phyloP scores from a whole-genome alignment of 2,797 vertebrate genomes.

The Labroides dimidiatus region DNA sequence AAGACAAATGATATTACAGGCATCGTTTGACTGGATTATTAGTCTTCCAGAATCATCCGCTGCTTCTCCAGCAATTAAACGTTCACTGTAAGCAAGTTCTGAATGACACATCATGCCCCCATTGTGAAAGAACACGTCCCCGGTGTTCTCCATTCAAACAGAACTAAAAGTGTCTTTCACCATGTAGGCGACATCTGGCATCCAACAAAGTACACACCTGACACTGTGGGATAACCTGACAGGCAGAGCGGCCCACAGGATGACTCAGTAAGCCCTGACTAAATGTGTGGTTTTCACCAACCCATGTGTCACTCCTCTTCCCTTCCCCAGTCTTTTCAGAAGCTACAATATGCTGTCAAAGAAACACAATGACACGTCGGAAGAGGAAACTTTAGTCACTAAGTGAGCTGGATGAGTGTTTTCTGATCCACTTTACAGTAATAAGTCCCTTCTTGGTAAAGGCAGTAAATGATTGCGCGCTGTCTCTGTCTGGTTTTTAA shows the following conservation, averaged over 20 bases:
- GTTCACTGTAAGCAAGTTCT: constrained; percentile 23
- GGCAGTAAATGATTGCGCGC: constrained; percentile 46
- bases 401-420: constrained; percentile 48
- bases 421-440: constrained; percentile 71
- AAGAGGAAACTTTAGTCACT: constrained; percentile 63
- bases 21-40: not conserved
- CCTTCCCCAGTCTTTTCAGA: constrained; percentile 36
- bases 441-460: constrained; percentile 63
- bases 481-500: constrained; percentile 72
- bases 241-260: constrained; percentile 42
- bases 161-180: constrained; percentile 34
- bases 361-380: constrained; percentile 38
- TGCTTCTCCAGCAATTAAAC: constrained; percentile 13
- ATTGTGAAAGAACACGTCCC: constrained; percentile 14
- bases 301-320: constrained; percentile 40
- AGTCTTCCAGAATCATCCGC: constrained; percentile 1
- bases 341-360: constrained; percentile 37
- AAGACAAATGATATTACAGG: too few relatives aligned
- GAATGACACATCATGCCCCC: constrained; percentile 18
- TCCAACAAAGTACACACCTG: constrained; percentile 46
- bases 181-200: constrained; percentile 59
- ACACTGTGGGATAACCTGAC: constrained; percentile 56
- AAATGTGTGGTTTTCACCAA: constrained; percentile 48
- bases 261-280: constrained; percentile 67
- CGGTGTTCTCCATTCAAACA: constrained; percentile 31